These are phyloP conservation scores for Phocides pigmalion DNA, from an alignment of 1,140 invertebrate species.

Conservation along the genomic window DNA sequence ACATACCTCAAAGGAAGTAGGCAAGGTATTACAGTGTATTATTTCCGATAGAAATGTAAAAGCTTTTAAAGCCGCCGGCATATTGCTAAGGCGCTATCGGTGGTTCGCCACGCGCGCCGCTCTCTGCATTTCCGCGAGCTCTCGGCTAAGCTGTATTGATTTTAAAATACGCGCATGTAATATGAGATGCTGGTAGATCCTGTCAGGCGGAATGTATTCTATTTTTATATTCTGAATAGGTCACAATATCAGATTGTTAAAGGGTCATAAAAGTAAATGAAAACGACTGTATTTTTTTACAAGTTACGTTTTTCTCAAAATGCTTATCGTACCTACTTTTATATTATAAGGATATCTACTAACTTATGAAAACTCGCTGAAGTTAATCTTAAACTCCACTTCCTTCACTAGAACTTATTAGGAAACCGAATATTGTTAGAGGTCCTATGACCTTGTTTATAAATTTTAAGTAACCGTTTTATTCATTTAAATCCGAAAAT, in stretches of 20 bases:
- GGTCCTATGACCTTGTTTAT: no score
- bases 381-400: no score
- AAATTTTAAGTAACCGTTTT: no score
- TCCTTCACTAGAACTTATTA: no score
- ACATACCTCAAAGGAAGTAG: constrained; percentile 59
- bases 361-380: no score
- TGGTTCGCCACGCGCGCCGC: constrained; percentile 51
- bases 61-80: constrained; percentile 77
- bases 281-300: no score
- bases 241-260: background rate
- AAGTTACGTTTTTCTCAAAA: no score
- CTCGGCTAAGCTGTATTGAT: constrained; percentile 69
- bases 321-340: no score
- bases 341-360: no score
- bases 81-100: constrained; percentile 65
- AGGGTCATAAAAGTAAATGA: no score
- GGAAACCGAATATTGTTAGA: no score
- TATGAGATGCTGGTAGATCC: constrained; percentile 21
- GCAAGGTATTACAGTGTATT: constrained; percentile 74
- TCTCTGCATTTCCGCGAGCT: constrained; percentile 46
- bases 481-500: no score
- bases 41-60: constrained; percentile 77
- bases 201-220: background rate
- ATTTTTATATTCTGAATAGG: constrained; percentile 1
- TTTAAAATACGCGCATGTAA: constrained; percentile 47